A percentile compares a stretch with the other conserved stretches of the same genome.
phyloP scores from a whole-genome alignment of 2,888 invertebrate genomes.

The Pandemis cinnamomeana region DNA sequence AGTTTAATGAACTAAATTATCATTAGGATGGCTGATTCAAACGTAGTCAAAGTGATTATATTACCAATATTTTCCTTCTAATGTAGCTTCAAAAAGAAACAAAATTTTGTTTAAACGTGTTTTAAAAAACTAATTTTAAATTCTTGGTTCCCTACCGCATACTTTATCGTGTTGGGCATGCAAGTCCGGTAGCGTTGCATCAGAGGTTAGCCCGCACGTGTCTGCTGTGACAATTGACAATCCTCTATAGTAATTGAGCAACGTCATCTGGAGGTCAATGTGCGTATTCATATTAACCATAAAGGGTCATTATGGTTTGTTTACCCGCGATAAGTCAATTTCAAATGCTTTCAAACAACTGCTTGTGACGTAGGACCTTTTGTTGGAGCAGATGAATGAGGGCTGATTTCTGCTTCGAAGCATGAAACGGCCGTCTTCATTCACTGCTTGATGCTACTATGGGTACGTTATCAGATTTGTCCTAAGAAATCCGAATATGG shows the following conservation, averaged over 20 bases:
- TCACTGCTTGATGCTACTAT: not conserved
- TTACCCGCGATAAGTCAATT: constrained; percentile 24
- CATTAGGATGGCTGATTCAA: too few relatives aligned
- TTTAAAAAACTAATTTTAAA: not conserved
- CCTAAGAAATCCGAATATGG: not conserved
- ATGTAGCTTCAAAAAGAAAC: too few relatives aligned
- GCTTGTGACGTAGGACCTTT: not conserved
- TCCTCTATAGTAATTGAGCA: constrained; percentile 54
- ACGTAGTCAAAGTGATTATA: too few relatives aligned
- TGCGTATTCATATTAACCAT: constrained; percentile 65
- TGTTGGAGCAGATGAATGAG: not conserved
- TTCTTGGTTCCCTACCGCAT: constrained; percentile 57
- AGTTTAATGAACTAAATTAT: too few relatives aligned
- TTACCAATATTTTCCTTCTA: too few relatives aligned
- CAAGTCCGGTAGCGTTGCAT: constrained; percentile 60
- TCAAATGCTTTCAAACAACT: not conserved
- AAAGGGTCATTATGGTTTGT: constrained; percentile 32
- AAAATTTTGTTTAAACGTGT: too few relatives aligned
- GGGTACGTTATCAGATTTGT: too few relatives aligned
- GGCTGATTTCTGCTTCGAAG: not conserved
- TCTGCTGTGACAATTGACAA: constrained; percentile 60
- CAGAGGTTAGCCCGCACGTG: constrained; percentile 79
- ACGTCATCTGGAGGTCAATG: constrained; percentile 74
- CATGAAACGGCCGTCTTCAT: not conserved
- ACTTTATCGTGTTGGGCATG: constrained; percentile 47